Evolutionary conservation across 2,113 vertebrate genomes (phyloP).

Genomic region (Propithecus coquereli): DNA sequence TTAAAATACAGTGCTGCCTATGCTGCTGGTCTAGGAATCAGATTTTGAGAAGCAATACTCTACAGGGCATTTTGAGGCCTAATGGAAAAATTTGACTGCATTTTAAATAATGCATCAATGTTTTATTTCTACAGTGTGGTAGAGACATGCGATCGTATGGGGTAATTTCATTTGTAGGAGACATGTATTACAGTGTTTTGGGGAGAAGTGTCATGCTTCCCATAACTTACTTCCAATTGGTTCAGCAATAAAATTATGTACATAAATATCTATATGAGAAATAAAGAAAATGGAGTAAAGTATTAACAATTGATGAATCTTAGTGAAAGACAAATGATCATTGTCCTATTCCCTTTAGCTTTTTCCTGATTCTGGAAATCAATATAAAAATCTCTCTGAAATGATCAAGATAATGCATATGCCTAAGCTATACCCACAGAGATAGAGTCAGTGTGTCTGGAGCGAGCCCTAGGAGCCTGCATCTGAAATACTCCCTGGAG

Average conservation of each 20-base stretch:
- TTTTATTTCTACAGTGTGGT: neutral
- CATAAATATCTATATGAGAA: neutral
- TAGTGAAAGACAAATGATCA: neutral
- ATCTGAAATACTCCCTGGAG: neutral
- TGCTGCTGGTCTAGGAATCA: neutral
- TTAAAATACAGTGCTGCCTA: neutral
- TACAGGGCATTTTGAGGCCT: neutral
- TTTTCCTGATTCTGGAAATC: constrained; percentile 11
- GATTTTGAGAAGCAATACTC: neutral
- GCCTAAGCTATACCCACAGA: neutral
- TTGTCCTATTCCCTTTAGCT: neutral
- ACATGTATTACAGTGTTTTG: neutral
- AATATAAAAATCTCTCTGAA: neutral
- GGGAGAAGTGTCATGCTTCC: neutral
- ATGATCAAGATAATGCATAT: neutral
- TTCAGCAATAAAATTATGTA: neutral
- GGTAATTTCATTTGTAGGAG: neutral
- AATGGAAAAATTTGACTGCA: neutral
- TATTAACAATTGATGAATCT: neutral
- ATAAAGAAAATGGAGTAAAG: neutral
- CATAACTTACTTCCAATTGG: neutral
- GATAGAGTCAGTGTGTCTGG: neutral
- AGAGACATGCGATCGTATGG: neutral
- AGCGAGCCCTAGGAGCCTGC: neutral
- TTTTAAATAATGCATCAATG: neutral